Conservation (phyloP, 2,113 vertebrate genomes). For the Ranitomeya variabilis region DNA sequence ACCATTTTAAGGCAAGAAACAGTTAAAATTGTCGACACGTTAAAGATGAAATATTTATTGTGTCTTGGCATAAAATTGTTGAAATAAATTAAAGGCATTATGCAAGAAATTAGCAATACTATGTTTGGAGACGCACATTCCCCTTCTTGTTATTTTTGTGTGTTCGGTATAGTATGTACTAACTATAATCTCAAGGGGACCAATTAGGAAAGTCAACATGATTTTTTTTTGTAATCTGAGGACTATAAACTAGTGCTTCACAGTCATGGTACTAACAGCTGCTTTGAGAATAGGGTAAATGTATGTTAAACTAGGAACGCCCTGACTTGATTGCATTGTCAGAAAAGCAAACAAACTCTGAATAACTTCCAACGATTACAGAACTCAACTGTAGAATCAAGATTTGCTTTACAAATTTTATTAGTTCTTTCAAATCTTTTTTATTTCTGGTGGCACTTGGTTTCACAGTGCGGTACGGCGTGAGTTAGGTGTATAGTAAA, state of each 20-base stretch:
- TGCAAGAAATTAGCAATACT: conserved; percentile 20
- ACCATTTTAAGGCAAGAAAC: neutral
- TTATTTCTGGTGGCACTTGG: too few species aligned
- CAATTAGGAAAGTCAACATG: conserved; percentile 32
- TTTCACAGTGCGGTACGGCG: too few species aligned
- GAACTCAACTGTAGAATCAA: too few species aligned
- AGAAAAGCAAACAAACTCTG: neutral
- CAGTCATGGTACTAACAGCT: conserved; percentile 8
- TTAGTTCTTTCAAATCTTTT: too few species aligned
- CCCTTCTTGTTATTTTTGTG: neutral
- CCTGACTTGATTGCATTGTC: neutral
- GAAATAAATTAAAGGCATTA: neutral
- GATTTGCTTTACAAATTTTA: too few species aligned
- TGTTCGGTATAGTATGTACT: conserved; percentile 23
- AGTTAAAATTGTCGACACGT: conserved; percentile 11
- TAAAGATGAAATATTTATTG: neutral
- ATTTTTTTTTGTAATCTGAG: conserved; percentile 25
- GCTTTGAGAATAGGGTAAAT: conserved; percentile 31
- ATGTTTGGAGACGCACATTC: neutral
- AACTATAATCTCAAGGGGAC: conserved; percentile 39
- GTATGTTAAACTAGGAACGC: conserved; percentile 5
- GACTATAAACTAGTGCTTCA: conserved; percentile 14
- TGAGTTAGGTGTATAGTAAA: too few species aligned
- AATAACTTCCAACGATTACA: too few species aligned
- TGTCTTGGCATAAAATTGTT: conserved; percentile 30